A percentile compares a stretch with the other conserved stretches of the same genome.
phyloP scores from a whole-genome alignment of 1,140 invertebrate genomes.

The Lethocerus indicus region DNA sequence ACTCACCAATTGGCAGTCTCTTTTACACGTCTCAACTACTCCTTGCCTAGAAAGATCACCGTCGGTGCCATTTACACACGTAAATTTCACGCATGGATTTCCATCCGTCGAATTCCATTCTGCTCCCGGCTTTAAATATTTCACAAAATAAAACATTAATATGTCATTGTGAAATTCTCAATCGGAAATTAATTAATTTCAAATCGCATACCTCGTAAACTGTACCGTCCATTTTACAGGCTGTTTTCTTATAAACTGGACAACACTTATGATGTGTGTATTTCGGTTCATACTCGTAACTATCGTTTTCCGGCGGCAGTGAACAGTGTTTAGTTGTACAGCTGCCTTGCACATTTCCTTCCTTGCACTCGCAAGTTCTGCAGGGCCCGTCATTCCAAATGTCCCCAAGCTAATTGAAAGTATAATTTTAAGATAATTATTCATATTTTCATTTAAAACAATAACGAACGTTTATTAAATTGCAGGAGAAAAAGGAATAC shows the following conservation, averaged over 20 bases:
- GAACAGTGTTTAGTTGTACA: conserved; percentile 30
- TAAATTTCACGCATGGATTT: conserved; percentile 28
- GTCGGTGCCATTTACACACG: conserved; percentile 28
- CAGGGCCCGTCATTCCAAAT: conserved; percentile 52
- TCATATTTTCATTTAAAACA: no score
- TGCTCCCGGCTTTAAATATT: not conserved
- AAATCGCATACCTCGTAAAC: conserved; percentile 28
- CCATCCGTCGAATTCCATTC: not conserved
- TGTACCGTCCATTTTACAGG: conserved; percentile 37
- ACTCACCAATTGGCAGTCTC: conserved; percentile 17
- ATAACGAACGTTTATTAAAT: no score
- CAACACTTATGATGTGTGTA: conserved; percentile 39
- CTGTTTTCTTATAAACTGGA: conserved; percentile 31
- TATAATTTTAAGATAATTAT: not conserved
- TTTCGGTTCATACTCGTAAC: conserved; percentile 34
- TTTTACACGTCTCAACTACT: conserved; percentile 25
- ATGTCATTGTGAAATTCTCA: not conserved
- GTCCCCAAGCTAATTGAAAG: conserved; percentile 27
- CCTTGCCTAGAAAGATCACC: conserved; percentile 25
- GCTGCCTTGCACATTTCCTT: conserved; percentile 18
- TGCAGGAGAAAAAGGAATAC: no score
- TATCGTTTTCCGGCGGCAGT: conserved; percentile 24
- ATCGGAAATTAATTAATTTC: conserved; percentile 2
- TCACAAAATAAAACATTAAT: not conserved
- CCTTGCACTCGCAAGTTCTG: conserved; percentile 36